Evolutionary conservation across 2,888 invertebrate species (phyloP), one percentile per base, ranked within the genome.

Genomic region (Rugalucina vietnamica): DNA sequence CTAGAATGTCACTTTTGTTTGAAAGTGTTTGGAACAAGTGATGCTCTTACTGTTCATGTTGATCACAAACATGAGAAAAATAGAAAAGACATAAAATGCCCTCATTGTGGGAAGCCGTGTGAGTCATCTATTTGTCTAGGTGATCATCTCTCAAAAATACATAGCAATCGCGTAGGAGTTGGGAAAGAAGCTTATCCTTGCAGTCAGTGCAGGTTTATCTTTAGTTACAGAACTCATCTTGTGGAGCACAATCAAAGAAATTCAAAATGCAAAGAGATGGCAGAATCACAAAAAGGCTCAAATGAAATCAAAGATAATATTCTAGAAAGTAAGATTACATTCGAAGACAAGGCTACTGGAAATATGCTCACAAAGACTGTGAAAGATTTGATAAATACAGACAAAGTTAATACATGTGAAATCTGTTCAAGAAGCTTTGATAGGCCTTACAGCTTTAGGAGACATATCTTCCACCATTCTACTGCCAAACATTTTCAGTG

Each of bases 91-190:
- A 36, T 36, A 34, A 37, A 70, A 32, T 73, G 73, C 21, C 73
- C 34, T 18, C 14, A 43, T 12, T 88, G 87, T 78, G 71, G 76
- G 8, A 65, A 69, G 12, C 54, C 76, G 43, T 88, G 79, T 76
- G 43, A 34, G 32, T 49, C 65, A 18, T 54, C 74, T 37, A 29
- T 29, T 4, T 77, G 75, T 36, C 71, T 88, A 18, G 36, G 24
- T 12, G 27, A 79, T 1, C 87, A 88, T 54, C 37, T 69, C 36
- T 49, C n/a, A 14, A 77, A 69, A 49, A 27, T 49, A 21, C 34
- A 77, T 49, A 34, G 32, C 21, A 37, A 49, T 5, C 43, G 18
- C 29, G 34, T 49, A 21, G 27, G 21, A 34, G 21, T 8, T 12
- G 10, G 21, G 21, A 34, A 34, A 32, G 65, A 29, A 8, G 12